Base-by-base conservation (phyloP, 2,797 vertebrate species). In the Choloepus didactylus region DNA sequence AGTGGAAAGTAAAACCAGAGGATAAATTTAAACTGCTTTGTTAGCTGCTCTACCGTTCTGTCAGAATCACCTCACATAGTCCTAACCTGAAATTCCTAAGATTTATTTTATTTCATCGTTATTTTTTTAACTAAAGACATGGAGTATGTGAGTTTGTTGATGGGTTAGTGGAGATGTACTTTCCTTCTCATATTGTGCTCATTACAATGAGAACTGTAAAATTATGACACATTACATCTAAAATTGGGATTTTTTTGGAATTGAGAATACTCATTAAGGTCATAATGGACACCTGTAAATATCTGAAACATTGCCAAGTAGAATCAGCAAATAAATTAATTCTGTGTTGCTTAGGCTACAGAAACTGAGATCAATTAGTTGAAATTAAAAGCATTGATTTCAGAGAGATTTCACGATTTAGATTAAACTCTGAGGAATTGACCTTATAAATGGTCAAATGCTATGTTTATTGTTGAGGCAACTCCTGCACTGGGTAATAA, bases 311-410 rank as follows among this genome's bases (percentile, higher is more conserved):
- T 54, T 54, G 51, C 51, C 70, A 44, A 75, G 6, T 51, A 66
- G 38, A 81, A 84, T 92, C 31, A 75, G 82, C 60, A 85, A 85
- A 73, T 88, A 82, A 91, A 91, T 91, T 91, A 93, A 93, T 89
- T 89, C 69, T 44, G 21, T 67, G 11, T 49, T 86, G 12, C 69
- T 93, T 19, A 44, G 67, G 96, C 51, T 54, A 86, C 1, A 18
- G 41, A 35, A 84, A 49, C 41, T 25, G 9, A 23, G 16, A 91
- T 97, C 87, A 91, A 83, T 95, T 44, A 49, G 6, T 85, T 94
- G n/a, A 73, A 91, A 14, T 92, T 76, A 83, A 49, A 46, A 70
- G 54, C 14, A 64, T 29, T 81, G 35, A 81, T 94, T 86, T 95
- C 66, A 93, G 79, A 75, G 75, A 83, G 79, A 91, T 75, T 16